Percentiles rank a stretch among this genome's conserved stretches.
Conservation (phyloP, 2,888 invertebrate genomes). For the Criorhina ranunculi region DNA sequence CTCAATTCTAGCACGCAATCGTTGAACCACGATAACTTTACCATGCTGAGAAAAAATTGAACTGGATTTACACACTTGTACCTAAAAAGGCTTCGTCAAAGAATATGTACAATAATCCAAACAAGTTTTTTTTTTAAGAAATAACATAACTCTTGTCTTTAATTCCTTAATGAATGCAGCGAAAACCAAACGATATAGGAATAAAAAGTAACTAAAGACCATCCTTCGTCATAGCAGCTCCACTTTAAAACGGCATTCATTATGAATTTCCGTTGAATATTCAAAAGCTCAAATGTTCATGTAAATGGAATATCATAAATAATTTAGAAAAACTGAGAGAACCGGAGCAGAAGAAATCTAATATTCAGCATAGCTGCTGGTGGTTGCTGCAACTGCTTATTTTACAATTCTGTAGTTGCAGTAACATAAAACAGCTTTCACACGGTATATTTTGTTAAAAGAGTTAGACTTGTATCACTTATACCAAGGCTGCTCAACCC, state of each 20-base stretch:
- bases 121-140: not conserved
- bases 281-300: conserved; percentile 65
- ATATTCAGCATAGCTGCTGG: conserved; percentile 43
- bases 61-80: not conserved
- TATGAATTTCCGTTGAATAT: conserved; percentile 64
- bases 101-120: not conserved
- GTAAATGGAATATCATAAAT: conserved; percentile 70
- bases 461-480: no score
- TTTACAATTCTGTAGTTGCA: conserved; percentile 22
- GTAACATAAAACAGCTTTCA: conserved; percentile 17
- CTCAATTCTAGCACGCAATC: no score
- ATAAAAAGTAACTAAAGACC: conserved; percentile 16
- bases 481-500: no score
- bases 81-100: not conserved
- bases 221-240: conserved; percentile 20
- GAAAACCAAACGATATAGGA: conserved; percentile 19
- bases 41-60: not conserved
- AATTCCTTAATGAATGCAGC: conserved; percentile 29
- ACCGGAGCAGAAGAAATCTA: conserved; percentile 32
- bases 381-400: conserved; percentile 32
- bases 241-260: conserved; percentile 47
- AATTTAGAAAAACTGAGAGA: conserved; percentile 44
- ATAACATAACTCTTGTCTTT: conserved; percentile 1
- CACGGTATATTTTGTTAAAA: conserved; percentile 10
- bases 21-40: no score